Evolutionary conservation across 2,113 vertebrate genomes (phyloP), one percentile per base, ranked within the genome.

Genomic region (Haemorhous mexicanus): DNA sequence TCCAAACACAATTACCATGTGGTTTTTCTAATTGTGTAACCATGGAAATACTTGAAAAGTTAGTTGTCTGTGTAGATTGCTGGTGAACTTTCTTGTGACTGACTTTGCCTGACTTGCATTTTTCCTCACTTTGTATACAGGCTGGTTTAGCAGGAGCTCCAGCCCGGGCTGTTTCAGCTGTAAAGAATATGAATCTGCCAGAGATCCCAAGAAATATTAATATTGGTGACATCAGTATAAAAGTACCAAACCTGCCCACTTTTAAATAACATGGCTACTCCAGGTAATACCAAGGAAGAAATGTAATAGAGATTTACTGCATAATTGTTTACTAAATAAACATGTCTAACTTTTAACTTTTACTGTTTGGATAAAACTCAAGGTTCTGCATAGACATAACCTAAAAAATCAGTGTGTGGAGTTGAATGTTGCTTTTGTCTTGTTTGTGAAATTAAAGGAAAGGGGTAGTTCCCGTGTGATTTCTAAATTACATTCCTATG

Each of bases 141-240:
- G 99, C 99, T 97, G 99, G 99, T 98, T 99, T 99, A 98, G 99
- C 99, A 82, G 99, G 99, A 96, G 99, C 99, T 92, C 99, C 99
- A 97, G 99, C 99, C 96, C 99, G 99, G 96, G 99, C 99, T 86
- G 99, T 99, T 93, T 99, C 99, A 94, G 99, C 99, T 96, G 99
- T 99, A 97, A 99, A 99, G 99, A 99, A 99, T 98, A 99, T 99
- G 99, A 99, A 99, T 96, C 99, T 99, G 89, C 99, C 99, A 93
- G 99, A 99, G 98, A 99, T 99, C 97, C 99, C 99, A 98, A 99
- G 99, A 98, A 99, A 99, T 99, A 99, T 99, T 98, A 99, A 99
- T 98, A 99, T 99, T 98, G 99, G 99, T 98, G 99, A 99, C 98
- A 99, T 99, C 99, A 99, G 99, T 99, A 99, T 99, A 98, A 99